Evolutionary conservation across 2,113 vertebrate species (phyloP).

Genomic region (Anser cygnoides): DNA sequence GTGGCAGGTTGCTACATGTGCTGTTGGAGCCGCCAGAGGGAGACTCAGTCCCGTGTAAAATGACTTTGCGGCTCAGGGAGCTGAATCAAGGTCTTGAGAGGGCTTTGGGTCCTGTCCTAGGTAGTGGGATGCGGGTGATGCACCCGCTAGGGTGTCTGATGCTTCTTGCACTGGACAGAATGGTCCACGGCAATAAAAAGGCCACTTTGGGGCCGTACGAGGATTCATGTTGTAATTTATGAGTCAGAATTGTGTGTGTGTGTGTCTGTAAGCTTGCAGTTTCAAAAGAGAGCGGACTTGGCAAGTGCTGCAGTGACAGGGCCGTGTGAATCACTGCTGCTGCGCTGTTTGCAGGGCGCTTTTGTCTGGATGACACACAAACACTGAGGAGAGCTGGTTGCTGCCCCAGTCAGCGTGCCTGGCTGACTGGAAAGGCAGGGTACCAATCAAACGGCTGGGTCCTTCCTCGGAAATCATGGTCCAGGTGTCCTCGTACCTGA

Average conservation of each 20-base stretch:
- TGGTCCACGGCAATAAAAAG: not conserved
- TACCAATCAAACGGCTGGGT: not conserved
- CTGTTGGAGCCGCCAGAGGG: not conserved
- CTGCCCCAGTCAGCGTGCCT: not conserved
- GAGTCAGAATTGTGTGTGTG: not conserved
- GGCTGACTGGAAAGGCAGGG: not conserved
- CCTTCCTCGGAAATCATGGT: not conserved
- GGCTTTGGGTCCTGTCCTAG: not conserved
- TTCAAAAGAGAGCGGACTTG: not conserved
- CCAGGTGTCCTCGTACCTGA: not conserved
- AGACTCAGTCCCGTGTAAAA: not conserved
- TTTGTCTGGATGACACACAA: not conserved
- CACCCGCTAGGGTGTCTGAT: not conserved
- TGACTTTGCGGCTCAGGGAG: not conserved
- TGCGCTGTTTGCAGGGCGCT: slow-evolving; percentile 4
- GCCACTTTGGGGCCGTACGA: not conserved
- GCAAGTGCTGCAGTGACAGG: not conserved
- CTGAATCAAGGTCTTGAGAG: not conserved
- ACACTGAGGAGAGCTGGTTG: not conserved
- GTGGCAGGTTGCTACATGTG: not conserved
- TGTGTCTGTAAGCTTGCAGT: not conserved
- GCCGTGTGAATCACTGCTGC: not conserved
- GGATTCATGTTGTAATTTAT: fast-evolving
- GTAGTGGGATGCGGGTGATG: not conserved
- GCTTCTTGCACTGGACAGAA: not conserved